Base-by-base conservation (phyloP, 2,113 vertebrate species). In the Xiphophorus couchianus region DNA sequence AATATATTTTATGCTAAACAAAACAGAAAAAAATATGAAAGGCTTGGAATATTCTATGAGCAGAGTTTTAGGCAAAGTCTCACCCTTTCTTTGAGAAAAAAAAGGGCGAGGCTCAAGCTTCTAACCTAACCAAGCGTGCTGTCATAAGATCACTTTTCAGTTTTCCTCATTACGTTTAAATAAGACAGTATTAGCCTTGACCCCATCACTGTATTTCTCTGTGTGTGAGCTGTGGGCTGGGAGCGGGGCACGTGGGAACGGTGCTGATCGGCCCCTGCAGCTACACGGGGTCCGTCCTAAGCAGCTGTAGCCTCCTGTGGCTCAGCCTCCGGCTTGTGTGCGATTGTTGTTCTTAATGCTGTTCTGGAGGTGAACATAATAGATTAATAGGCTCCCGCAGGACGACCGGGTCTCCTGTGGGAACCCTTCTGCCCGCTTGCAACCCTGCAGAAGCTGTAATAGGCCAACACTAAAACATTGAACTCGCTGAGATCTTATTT, bases 341-440 rank as follows among this genome's bases (percentile, higher is more conserved):
- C 65, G 82, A 90, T 80, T 80, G 87, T 82, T 79, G 77, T 81
- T 76, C 81, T 80, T 88, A 81, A 89, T 77, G 33, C 73, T 14
- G 65, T 77, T 88, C 74, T 81, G 69, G 75, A 88, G 84, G 60
- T 67, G 80, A 77, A 88, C 88, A 91, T 88, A 88, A 91, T 84
- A 84, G 89, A 85, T 90, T 89, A 89, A 91, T 89, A 65, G 85
- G 80, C 73, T 90, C 90, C 89, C 90, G 51, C 30, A 77, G 89
- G 89, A 85, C 31, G 67, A 37, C 8, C 66, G 0, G 62, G 66
- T 60, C 75, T 87, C 91, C 84, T 19, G 68, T 68, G 88, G 85
- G 86, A 85, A 66, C 74, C 68, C 51, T 69, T 80, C 77, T 31
- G 77, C 44, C 66, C 0, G 61, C 78, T 75, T 64, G 29, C 30